Conservation (phyloP, 1,140 invertebrate species). For the Pentalonia nigronervosa region DNA sequence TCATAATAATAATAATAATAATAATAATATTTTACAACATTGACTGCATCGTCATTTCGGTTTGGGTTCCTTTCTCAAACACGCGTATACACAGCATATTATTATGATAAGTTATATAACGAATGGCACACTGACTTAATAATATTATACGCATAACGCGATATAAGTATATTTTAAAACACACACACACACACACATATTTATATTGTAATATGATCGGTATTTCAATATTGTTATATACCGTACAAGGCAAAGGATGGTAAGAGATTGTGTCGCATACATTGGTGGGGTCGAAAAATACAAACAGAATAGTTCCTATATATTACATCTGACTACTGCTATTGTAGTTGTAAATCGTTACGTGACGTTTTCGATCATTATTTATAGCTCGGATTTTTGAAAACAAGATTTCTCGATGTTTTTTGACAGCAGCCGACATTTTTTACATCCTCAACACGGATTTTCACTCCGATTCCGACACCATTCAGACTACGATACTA, state of each 20-base stretch:
- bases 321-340: not conserved
- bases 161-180: not conserved
- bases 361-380: not conserved
- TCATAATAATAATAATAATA: not conserved
- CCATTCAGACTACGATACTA: not conserved
- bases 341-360: not conserved
- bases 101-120: not conserved
- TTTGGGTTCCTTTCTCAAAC: not conserved
- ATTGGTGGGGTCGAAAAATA: not conserved
- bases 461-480: not conserved
- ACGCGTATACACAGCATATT: not conserved
- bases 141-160: not conserved
- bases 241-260: too few species aligned
- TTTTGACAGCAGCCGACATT: not conserved
- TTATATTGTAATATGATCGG: not conserved
- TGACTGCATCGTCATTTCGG: not conserved
- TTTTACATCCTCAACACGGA: not conserved
- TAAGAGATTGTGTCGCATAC: not conserved
- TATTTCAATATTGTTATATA: not conserved
- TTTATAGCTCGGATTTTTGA: not conserved
- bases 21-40: not conserved
- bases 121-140: conserved; percentile 21
- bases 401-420: not conserved
- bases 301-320: not conserved
- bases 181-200: not conserved